Base-by-base conservation (phyloP, 2,888 invertebrate genomes). In the Tenthredo amoena region DNA sequence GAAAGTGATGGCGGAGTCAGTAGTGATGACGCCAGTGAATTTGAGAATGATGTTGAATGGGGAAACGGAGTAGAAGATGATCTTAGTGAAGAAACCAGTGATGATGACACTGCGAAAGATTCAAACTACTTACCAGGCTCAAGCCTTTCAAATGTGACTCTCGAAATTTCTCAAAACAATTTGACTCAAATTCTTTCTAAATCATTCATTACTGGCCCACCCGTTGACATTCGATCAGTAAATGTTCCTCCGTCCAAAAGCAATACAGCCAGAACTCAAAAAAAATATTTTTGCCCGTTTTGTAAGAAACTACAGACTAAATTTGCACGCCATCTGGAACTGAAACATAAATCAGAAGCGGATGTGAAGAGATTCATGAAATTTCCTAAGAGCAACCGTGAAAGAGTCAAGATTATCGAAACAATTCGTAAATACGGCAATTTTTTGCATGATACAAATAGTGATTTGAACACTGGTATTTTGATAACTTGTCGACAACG, bases 321-420 rank as follows among this genome's bases (percentile, higher is more conserved):
- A 81, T 86, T 89, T 55, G 87, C 88, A 10, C 82, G 89, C 31
- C 88, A 89, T 83, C 79, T 89, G 5, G 82, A 84, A 83, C 26
- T 72, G 50, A 86, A 72, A 37, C 87, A 87, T 55, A 85, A 72
- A 74, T 76, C 84, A 65, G 88, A 89, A 86, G 68, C 77, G 9
- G 86, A 86, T 34, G 87, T 88, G 0, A 79, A 86, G 50, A 86
- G 86, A 72, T 87, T 88, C 81, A 82, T 86, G 58, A 18, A 77
- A 72, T 40, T 87, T 10, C 83, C 71, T 47, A 86, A 85, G 21
- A 40, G 82, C 37, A 82, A 34, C 12, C 10, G 62, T 50, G 65
- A 82, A 26, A 82, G 82, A 82, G 50, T 47, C 31, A 76, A 86
- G 77, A 84, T 86, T n/a, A 88, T 89, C 31, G 74, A 81, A 26